phyloP scores from a whole-genome alignment of 2,797 vertebrate species.

The Amphiprion clarkii region DNA sequence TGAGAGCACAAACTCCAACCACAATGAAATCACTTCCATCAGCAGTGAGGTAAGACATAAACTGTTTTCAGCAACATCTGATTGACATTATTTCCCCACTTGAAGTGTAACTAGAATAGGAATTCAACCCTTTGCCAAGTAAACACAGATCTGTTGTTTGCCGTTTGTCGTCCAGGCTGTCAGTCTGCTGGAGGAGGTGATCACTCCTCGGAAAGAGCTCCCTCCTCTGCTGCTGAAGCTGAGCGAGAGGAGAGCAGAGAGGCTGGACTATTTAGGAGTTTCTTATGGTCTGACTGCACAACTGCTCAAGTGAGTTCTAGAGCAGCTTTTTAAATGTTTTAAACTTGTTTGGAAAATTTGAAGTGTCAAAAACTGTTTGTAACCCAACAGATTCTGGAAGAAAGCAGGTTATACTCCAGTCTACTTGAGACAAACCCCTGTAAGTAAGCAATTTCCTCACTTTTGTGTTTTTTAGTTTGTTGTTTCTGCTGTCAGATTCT shows the following conservation, averaged over 20 bases:
- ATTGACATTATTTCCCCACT: neutral
- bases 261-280: slow-evolving; percentile 95
- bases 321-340: neutral
- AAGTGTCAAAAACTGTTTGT: slow-evolving; percentile 11
- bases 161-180: slow-evolving; percentile 84
- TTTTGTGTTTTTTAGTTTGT: neutral
- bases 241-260: slow-evolving; percentile 93
- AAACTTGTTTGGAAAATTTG: neutral
- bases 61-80: neutral
- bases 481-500: neutral
- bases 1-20: slow-evolving; percentile 81
- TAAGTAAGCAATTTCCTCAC: slow-evolving; percentile 77
- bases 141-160: neutral
- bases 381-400: slow-evolving; percentile 93
- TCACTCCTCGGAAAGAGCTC: slow-evolving; percentile 93
- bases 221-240: slow-evolving; percentile 96
- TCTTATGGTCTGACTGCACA: slow-evolving; percentile 94
- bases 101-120: neutral
- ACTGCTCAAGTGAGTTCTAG: slow-evolving; percentile 90
- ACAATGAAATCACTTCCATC: slow-evolving; percentile 88
- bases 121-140: neutral
- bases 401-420: slow-evolving; percentile 94
- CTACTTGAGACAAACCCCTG: slow-evolving; percentile 96
- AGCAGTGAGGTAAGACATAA: slow-evolving; percentile 90
- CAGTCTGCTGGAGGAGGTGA: slow-evolving; percentile 93